phyloP scores from a whole-genome alignment of 2,888 invertebrate species.

The Cremastobaeus sp. region DNA sequence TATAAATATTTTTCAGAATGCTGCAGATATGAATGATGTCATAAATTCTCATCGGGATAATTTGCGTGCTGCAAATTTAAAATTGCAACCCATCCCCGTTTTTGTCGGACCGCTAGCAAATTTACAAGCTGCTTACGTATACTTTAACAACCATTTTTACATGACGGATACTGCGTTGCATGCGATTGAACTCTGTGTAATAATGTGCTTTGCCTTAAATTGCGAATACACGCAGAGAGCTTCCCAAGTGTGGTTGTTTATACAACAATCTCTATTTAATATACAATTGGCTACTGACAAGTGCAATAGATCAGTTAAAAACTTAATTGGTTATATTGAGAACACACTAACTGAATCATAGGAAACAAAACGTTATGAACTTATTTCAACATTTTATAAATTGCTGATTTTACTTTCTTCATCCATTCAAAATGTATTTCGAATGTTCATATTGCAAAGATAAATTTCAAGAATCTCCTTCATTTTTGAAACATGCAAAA shows the following conservation, averaged over 20 bases:
- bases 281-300: neutral
- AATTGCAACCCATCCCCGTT: neutral
- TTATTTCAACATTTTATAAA: too few relatives aligned
- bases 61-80: too few relatives aligned
- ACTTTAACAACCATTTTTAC: neutral
- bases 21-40: neutral
- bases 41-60: too few relatives aligned
- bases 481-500: too few relatives aligned
- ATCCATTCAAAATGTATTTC: too few relatives aligned
- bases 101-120: neutral
- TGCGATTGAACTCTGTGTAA: neutral
- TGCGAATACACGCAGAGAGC: neutral
- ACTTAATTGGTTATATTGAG: too few relatives aligned
- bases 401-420: too few relatives aligned
- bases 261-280: neutral
- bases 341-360: too few relatives aligned
- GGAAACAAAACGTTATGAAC: too few relatives aligned
- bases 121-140: neutral
- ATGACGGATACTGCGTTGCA: neutral
- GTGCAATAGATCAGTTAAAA: too few relatives aligned
- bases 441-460: too few relatives aligned
- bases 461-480: too few relatives aligned
- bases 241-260: neutral
- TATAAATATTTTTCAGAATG: neutral
- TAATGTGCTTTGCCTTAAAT: neutral